phyloP scores from a whole-genome alignment of 1,140 invertebrate species.

The Linepithema humile region DNA sequence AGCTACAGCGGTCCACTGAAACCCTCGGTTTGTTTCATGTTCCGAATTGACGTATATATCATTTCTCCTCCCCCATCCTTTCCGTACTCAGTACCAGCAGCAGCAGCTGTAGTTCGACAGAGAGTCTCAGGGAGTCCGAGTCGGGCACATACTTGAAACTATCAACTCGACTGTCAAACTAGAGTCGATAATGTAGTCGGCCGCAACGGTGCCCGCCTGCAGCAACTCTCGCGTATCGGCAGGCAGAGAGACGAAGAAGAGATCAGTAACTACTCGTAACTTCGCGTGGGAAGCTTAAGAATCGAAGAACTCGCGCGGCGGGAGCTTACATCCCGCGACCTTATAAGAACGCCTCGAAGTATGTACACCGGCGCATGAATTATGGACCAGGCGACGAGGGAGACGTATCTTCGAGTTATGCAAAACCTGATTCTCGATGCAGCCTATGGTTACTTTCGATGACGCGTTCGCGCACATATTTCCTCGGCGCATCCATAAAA shows the following conservation, averaged over 20 bases:
- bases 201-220: not conserved
- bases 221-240: not conserved
- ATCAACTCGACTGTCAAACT: conserved; percentile 57
- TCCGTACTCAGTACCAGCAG: not conserved
- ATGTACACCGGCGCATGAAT: conserved; percentile 46
- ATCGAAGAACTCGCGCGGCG: conserved; percentile 39
- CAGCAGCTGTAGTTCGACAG: conserved; percentile 39
- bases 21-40: conserved; percentile 55
- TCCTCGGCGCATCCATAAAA: not conserved
- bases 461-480: conserved; percentile 20
- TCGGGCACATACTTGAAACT: conserved; percentile 55
- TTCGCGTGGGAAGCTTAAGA: conserved; percentile 44
- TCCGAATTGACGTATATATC: conserved; percentile 46
- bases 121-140: conserved; percentile 47
- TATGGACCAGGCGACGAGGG: conserved; percentile 44
- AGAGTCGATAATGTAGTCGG: conserved; percentile 51
- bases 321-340: not conserved
- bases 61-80: not conserved
- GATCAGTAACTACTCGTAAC: conserved; percentile 38
- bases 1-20: conserved; percentile 24
- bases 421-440: conserved; percentile 40
- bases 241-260: conserved; percentile 5
- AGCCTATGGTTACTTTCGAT: conserved; percentile 9
- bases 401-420: conserved; percentile 55
- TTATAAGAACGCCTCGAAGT: conserved; percentile 45